These are phyloP conservation scores for Campylorhamphus procurvoides DNA, from an alignment of 2,113 vertebrate species.

Conservation along the genomic window DNA sequence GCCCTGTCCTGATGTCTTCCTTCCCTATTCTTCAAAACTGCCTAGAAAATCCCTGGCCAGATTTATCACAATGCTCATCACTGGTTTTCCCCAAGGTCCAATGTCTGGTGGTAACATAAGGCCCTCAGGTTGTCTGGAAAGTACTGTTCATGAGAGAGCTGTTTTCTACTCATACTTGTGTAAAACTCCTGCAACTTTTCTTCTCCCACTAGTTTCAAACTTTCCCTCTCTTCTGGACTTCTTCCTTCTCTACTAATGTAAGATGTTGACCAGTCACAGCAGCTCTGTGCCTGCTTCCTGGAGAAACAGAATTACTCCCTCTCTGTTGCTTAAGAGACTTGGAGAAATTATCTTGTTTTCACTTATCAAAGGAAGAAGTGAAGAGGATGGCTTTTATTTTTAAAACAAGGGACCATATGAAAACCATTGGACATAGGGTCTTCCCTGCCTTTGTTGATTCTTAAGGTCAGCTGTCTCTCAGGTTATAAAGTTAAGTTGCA, in stretches of 20 bases:
- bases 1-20: not conserved
- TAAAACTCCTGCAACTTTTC: not conserved
- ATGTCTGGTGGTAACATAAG: not conserved
- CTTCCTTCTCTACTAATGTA: not conserved
- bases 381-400: not conserved
- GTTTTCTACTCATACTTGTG: not conserved
- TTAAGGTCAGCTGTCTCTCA: not conserved
- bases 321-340: not conserved
- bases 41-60: not conserved
- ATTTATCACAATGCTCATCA: not conserved
- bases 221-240: not conserved
- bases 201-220: not conserved
- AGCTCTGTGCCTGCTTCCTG: not conserved
- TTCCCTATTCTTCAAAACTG: not conserved
- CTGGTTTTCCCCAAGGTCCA: not conserved
- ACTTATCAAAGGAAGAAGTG: not conserved
- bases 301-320: not conserved
- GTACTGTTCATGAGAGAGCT: not conserved
- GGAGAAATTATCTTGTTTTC: not conserved
- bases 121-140: not conserved
- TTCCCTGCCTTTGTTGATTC: not conserved
- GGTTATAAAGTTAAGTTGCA: not conserved
- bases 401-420: not conserved
- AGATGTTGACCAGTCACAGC: not conserved
- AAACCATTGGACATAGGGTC: not conserved